Base-by-base conservation (phyloP, 2,113 vertebrate species). In the Podiceps cristatus region DNA sequence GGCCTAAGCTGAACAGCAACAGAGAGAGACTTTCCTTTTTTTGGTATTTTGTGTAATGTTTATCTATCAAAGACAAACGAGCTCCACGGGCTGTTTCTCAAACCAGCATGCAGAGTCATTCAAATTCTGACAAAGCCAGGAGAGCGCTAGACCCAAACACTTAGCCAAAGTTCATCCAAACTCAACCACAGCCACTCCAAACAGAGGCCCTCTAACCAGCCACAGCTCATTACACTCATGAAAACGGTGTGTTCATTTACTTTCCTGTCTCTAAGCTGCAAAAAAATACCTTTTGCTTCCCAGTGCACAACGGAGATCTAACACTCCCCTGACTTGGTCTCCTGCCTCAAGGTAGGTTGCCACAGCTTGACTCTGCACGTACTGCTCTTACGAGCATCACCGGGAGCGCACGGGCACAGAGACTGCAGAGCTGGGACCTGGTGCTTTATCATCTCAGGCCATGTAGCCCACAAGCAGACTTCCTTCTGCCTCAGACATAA, bases 301-400 rank as follows among this genome's bases (percentile, higher is more conserved):
- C 6, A 14, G 53, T 0, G n/a, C 82, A 12, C 2, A 1, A 0
- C 20, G 37, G 45, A 81, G 76, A 56, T 28, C 22, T 13, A 8
- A 42, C 40, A 5, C 29, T 13, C 31, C 52, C 19, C 64, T 64
- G 22, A 12, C 11, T 1, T 0, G 7, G 4, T 24, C 78, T 64
- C 16, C 86, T 55, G 66, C 66, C 88, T 18, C 76, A 2, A 16
- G 62, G 74, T 2, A 40, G 47, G 74, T 52, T 68, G 35, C 59
- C 58, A 31, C n/a, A 81, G 75, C 49, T 44, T 40, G 64, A 35
- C 78, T 58, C 11, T 18, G 71, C 49, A 1, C 1, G 29, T 19
- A 7, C 64, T 29, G 47, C 68, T 55, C 75, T 27, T 1, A 42
- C 0, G 15, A 37, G 56, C 86, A 60, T 44, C 79, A 8, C 37